Base-by-base conservation (phyloP, 2,113 vertebrate species). In the Tricholaema leucomelas region DNA sequence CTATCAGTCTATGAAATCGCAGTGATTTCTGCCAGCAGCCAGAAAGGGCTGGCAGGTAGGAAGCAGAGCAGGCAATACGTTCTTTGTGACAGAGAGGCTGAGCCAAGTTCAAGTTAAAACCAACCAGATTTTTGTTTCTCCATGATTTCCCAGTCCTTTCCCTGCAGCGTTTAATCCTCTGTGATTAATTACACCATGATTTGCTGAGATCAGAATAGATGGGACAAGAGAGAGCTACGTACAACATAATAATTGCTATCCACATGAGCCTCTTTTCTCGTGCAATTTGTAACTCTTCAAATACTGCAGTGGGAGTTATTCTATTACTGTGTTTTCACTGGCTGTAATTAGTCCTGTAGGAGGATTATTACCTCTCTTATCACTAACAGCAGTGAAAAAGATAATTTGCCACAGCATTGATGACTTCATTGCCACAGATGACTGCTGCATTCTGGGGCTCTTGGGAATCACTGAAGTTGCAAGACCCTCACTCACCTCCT, bases 381-480 rank as follows among this genome's bases (percentile, higher is more conserved):
- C 55, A n/a, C 15, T 50, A 75, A n/a, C 9, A 40, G 59, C 48
- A 81, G 17, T 78, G 33, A 75, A 59, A 59, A 79, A 83, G 28
- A n/a, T 55, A 61, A 67, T 76, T 59, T 72, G 17, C 20, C 19
- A 19, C 33, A n/a, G 23, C 0, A 0, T 15, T 38, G 14, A 56
- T 38, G 79, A 42, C 33, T 64, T 59, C 69, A n/a, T n/a, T n/a
- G 61, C 28, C 27, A 5, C 8, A 12, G 31, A 7, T 1, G 44
- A 24, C 55, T 27, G 35, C 10, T 52, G 64, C 63, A 60, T 15
- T n/a, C 59, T 18, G 6, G 24, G 31, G 36, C 60, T 2, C 0
- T 10, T 52, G 35, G 52, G 20, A 48, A 30, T 24, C 25, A 10
- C 30, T 12, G 27, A 36, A 35, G 5, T 28, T 61, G 18, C 61